phyloP scores from a whole-genome alignment of 2,113 vertebrate species.

The Tupaia tana region DNA sequence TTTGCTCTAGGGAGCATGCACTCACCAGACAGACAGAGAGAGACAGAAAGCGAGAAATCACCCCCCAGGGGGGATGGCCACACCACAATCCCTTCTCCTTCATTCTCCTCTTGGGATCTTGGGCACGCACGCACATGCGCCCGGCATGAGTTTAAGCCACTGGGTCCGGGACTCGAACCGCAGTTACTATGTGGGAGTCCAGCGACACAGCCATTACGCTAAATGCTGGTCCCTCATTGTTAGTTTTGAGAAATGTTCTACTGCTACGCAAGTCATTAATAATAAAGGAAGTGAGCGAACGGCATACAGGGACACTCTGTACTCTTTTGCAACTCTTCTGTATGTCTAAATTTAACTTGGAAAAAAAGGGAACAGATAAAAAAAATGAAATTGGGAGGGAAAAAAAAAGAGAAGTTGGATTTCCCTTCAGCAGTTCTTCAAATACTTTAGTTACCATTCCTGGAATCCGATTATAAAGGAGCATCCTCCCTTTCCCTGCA shows the following conservation, averaged over 20 bases:
- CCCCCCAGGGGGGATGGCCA: too few species aligned
- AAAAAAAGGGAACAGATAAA: not conserved
- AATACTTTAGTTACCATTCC: not conserved
- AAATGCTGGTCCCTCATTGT: not conserved
- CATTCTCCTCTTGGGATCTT: too few species aligned
- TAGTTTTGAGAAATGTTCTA: not conserved
- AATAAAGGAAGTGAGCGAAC: not conserved
- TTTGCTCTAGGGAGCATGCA: too few species aligned
- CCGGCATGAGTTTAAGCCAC: too few species aligned
- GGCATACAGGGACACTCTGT: not conserved
- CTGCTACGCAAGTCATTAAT: not conserved
- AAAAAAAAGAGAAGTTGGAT: not conserved
- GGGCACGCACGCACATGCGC: too few species aligned
- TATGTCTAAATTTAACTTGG: not conserved
- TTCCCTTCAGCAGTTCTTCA: not conserved
- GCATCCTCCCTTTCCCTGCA: not conserved
- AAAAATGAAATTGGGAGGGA: not conserved
- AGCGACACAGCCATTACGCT: too few species aligned
- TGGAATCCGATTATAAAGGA: not conserved
- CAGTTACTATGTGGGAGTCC: too few species aligned
- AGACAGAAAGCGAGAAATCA: too few species aligned
- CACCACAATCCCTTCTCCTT: too few species aligned
- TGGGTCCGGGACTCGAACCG: too few species aligned
- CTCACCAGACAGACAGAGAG: too few species aligned
- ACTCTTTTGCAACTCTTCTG: not conserved